A percentile compares a stretch with the other conserved stretches of the same genome.
phyloP scores from a whole-genome alignment of 2,888 invertebrate species.

The Globia sparganii region DNA sequence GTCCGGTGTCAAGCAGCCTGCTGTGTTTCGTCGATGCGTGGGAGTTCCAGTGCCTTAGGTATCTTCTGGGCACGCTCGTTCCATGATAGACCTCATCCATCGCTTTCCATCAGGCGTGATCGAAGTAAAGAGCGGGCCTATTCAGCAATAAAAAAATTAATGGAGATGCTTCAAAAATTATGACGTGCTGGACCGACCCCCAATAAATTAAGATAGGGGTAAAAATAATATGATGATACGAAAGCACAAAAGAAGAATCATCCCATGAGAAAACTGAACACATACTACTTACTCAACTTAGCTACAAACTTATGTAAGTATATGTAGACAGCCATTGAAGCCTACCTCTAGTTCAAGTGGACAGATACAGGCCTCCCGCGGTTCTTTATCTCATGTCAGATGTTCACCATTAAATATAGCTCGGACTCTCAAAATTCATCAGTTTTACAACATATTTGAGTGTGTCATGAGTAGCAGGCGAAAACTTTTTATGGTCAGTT shows the following conservation, averaged over 20 bases:
- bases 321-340: background rate
- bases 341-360: conserved; percentile 53
- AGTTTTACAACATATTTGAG: conserved; percentile 29
- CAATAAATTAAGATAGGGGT: background rate
- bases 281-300: background rate
- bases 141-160: no score
- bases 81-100: no score
- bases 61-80: no score
- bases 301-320: conserved; percentile 28
- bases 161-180: background rate
- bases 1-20: no score
- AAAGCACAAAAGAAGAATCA: background rate
- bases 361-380: conserved; percentile 53
- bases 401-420: conserved; percentile 31
- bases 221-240: background rate
- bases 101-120: no score
- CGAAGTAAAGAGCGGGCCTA: no score
- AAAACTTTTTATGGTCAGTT: conserved; percentile 10
- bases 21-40: no score
- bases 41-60: no score
- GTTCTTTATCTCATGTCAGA: conserved; percentile 46
- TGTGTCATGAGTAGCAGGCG: conserved; percentile 21
- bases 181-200: background rate
- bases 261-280: background rate
- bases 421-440: conserved; percentile 26